phyloP scores from a whole-genome alignment of 2,113 vertebrate species.

The Zosterops japonicus region DNA sequence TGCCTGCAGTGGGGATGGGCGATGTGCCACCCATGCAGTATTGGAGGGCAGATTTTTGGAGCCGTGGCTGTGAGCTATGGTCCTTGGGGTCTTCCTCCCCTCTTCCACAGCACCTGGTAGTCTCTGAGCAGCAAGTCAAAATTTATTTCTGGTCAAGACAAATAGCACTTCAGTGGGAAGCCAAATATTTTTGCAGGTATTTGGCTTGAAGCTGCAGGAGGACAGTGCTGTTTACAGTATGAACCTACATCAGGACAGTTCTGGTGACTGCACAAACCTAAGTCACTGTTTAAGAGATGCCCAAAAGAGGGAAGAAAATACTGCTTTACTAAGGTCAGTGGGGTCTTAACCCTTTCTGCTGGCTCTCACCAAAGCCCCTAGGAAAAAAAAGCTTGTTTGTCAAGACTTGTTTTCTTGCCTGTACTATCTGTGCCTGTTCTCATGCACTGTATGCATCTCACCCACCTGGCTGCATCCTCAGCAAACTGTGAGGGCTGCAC shows the following conservation, averaged over 20 bases:
- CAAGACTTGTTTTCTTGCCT: neutral
- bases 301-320: neutral
- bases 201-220: neutral
- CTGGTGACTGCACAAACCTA: neutral
- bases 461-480: neutral
- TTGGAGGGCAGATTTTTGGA: neutral
- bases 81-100: neutral
- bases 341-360: neutral
- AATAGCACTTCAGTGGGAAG: neutral
- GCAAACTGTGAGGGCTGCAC: neutral
- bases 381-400: neutral
- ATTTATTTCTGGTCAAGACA: neutral
- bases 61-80: rapidly evolving
- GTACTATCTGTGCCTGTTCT: neutral
- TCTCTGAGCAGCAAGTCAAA: neutral
- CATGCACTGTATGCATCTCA: neutral
- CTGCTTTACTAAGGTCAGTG: rapidly evolving
- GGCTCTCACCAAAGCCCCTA: neutral
- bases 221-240: neutral
- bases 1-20: rapidly evolving
- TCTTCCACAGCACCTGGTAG: neutral
- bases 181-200: neutral
- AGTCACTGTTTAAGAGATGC: neutral
- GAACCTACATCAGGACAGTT: neutral
- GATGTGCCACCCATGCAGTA: rapidly evolving